Base-by-base conservation (phyloP, 2,113 vertebrate species). In the Rhea pennata region DNA sequence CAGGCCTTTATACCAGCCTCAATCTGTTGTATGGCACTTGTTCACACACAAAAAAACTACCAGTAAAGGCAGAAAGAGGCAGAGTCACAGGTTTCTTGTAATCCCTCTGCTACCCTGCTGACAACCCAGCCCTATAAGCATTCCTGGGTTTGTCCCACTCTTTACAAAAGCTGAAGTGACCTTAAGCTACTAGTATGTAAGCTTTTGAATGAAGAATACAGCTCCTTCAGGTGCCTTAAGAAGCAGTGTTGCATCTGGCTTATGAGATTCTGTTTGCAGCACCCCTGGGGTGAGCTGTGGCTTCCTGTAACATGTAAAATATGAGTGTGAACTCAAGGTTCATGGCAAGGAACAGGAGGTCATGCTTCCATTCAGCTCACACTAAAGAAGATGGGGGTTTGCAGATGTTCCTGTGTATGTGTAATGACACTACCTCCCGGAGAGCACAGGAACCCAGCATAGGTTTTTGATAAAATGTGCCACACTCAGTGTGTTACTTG, bases 1-100 rank as follows among this genome's bases (percentile, higher is more conserved):
- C 98, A 98, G 98, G 98, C 98, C 98, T 98, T 98, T 98, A 98
- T 98, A 98, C 98, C 98, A 98, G 98, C 97, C 98, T 98, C 98
- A 98, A 98, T 98, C 98, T 98, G 98, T 98, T 98, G 98, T 98
- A 98, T 98, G 98, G 98, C 98, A 98, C 98, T 98, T 98, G 98
- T 98, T 98, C 98, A 98, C 98, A 98, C 98, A 98, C 96, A 98
- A 97, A 98, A 98, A 98, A 98, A 98, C 98, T 98, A 98, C 98
- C 98, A 98, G 98, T 98, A 98, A 98, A 98, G 99, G 99, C 99
- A 99, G 99, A 99, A 99, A 99, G 99, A 99, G 99, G 99, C 99
- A 99, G 99, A 99, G 99, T 99, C 99, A 99, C 99, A 98, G 99
- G 99, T 99, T 99, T 97, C 99, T 99, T 99, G 99, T 99, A 99